Percentiles rank a stretch among this genome's conserved stretches.
phyloP scores from a whole-genome alignment of 1,140 invertebrate species.

The Homarus americanus region DNA sequence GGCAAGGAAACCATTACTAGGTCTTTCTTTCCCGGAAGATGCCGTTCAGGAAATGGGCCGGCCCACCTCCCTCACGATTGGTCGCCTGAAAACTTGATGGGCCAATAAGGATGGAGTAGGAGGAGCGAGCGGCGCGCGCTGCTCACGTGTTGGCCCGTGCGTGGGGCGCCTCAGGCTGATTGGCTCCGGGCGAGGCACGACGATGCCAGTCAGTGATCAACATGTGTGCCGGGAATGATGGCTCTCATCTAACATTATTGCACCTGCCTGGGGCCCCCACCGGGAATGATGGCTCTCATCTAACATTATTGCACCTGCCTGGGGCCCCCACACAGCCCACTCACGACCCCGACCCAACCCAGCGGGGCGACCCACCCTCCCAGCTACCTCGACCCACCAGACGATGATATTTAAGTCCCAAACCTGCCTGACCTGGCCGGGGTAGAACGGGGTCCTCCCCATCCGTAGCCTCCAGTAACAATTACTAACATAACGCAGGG shows the following conservation, averaged over 20 bases:
- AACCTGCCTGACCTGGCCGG: neutral
- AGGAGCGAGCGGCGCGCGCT: slow-evolving; percentile 52
- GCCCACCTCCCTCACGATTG: slow-evolving; percentile 34
- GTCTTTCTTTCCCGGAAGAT: slow-evolving; percentile 19
- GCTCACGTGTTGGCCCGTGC: slow-evolving; percentile 72
- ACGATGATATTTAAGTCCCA: neutral
- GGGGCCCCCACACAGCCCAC: slow-evolving; percentile 36
- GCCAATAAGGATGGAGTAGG: slow-evolving; percentile 44
- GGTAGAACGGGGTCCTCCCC: slow-evolving; percentile 16
- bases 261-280: slow-evolving; percentile 49
- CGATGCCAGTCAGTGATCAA: slow-evolving; percentile 61
- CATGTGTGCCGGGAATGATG: slow-evolving; percentile 62
- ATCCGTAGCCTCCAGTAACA: slow-evolving; percentile 55
- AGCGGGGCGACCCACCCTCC: slow-evolving; percentile 7
- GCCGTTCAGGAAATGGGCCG: neutral
- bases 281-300: slow-evolving; percentile 60
- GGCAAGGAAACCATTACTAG: too few species aligned
- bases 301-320: slow-evolving; percentile 68
- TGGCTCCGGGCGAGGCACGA: slow-evolving; percentile 66
- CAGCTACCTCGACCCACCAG: neutral
- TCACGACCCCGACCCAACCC: slow-evolving; percentile 37
- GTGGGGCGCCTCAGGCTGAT: slow-evolving; percentile 66
- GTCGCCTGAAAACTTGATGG: neutral
- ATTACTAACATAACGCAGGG: slow-evolving; percentile 55
- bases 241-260: slow-evolving; percentile 67